Percentiles rank a stretch among this genome's conserved stretches.
Conservation (phyloP, 2,888 invertebrate genomes). For the Cheiracanthium punctorium region DNA sequence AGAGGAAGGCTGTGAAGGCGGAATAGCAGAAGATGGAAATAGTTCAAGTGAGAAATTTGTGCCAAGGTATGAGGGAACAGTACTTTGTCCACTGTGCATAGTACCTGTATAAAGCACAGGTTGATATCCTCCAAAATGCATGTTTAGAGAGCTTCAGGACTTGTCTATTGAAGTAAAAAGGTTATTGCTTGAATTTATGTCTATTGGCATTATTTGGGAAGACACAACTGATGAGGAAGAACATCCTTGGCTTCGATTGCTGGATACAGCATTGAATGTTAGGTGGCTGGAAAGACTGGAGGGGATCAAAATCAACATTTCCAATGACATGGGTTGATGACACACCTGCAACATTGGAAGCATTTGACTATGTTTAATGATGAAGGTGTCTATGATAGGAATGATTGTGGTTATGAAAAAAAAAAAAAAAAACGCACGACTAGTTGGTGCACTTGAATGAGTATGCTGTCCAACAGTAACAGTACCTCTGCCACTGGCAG, state of each 20-base stretch:
- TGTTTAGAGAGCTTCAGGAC: slow-evolving; percentile 76
- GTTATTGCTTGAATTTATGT: slow-evolving; percentile 73
- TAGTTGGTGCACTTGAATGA: slow-evolving; percentile 63
- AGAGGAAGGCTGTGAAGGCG: slow-evolving; percentile 70
- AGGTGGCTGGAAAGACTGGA: slow-evolving; percentile 71
- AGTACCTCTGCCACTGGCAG: slow-evolving; percentile 48
- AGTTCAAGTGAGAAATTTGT: slow-evolving; percentile 66
- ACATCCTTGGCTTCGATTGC: slow-evolving; percentile 65
- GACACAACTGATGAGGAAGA: slow-evolving; percentile 69
- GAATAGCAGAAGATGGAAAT: slow-evolving; percentile 56
- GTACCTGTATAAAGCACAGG: slow-evolving; percentile 59
- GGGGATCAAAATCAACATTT: slow-evolving; percentile 67
- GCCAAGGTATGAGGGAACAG: slow-evolving; percentile 67
- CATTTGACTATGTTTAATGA: slow-evolving; percentile 56
- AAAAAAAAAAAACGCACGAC: slow-evolving; percentile 66
- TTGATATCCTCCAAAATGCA: slow-evolving; percentile 74
- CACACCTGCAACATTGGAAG: slow-evolving; percentile 44
- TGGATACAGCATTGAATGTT: slow-evolving; percentile 56
- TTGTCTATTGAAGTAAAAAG: slow-evolving; percentile 75
- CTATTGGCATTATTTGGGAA: slow-evolving; percentile 72
- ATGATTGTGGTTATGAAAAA: slow-evolving; percentile 69
- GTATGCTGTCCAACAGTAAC: slow-evolving; percentile 63
- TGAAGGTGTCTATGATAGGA: slow-evolving; percentile 66
- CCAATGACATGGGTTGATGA: slow-evolving; percentile 61
- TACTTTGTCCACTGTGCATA: slow-evolving; percentile 63